Conservation (phyloP, 2,888 invertebrate genomes). For the Pachliopta kotzebuea region DNA sequence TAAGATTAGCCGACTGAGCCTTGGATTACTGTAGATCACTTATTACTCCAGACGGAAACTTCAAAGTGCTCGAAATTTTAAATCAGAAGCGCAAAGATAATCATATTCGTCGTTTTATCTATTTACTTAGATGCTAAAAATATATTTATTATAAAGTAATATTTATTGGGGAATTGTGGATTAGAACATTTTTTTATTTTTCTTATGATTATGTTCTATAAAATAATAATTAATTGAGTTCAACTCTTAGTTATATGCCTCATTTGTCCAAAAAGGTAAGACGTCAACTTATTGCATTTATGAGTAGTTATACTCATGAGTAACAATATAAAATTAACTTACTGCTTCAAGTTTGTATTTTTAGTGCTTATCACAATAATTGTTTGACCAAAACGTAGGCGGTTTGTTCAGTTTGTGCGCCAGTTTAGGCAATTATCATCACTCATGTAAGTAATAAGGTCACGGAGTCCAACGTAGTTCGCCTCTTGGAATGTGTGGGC, state of each 20-base stretch:
- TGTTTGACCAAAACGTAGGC: constrained; percentile 30
- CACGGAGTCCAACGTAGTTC: constrained; percentile 15
- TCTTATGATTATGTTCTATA: too few relatives aligned
- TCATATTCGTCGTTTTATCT: too few relatives aligned
- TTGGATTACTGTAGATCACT: constrained; percentile 7
- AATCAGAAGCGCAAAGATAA: background rate
- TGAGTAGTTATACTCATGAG: too few relatives aligned
- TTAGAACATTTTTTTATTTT: too few relatives aligned
- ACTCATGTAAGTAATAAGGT: constrained; percentile 34
- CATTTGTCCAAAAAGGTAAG: too few relatives aligned
- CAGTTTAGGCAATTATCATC: constrained; percentile 36
- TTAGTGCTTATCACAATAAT: background rate
- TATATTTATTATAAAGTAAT: too few relatives aligned
- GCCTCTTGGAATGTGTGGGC: constrained; percentile 12
- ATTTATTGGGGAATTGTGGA: too few relatives aligned
- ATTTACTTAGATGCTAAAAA: too few relatives aligned
- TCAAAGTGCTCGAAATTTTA: background rate
- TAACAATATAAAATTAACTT: too few relatives aligned
- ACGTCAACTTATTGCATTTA: too few relatives aligned
- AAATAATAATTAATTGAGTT: too few relatives aligned
- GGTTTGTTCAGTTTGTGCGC: constrained; percentile 30
- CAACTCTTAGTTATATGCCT: too few relatives aligned
- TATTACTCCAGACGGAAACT: background rate
- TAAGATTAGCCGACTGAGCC: constrained; percentile 10
- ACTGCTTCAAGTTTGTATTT: background rate